These are phyloP conservation scores for Eumacrocentrus americanus DNA, from an alignment of 2,888 invertebrate genomes.

Conservation along the genomic window DNA sequence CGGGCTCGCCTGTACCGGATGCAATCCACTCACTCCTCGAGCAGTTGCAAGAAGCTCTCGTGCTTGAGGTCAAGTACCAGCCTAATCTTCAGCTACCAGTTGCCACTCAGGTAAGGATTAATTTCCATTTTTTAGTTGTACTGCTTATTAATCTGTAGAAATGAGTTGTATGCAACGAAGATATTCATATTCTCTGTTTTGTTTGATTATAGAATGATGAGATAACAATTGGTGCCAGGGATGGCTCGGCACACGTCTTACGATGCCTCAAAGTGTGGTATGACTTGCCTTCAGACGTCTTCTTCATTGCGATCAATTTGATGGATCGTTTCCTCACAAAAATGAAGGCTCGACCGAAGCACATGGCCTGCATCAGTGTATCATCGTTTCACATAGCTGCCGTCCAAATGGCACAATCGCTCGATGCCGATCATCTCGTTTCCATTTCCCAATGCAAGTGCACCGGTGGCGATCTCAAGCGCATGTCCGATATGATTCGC, in stretches of 20 bases:
- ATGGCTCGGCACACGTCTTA: slow-evolving; percentile 81
- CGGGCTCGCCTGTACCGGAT: slow-evolving; percentile 61
- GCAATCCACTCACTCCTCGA: slow-evolving; percentile 57
- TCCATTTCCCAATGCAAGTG: slow-evolving; percentile 78
- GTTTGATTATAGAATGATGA: slow-evolving; percentile 67
- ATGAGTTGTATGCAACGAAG: no score
- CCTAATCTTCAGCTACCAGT: slow-evolving; percentile 71
- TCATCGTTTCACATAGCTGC: slow-evolving; percentile 86
- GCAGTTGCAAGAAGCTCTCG: slow-evolving; percentile 71
- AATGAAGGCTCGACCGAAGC: slow-evolving; percentile 82
- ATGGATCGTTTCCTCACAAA: slow-evolving; percentile 83
- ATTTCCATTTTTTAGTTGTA: neutral
- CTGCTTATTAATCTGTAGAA: no score
- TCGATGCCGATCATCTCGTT: slow-evolving; percentile 72
- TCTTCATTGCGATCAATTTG: slow-evolving; percentile 78
- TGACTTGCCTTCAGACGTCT: slow-evolving; percentile 79
- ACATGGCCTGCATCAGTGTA: slow-evolving; percentile 86
- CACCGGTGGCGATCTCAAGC: slow-evolving; percentile 80
- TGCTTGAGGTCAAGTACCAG: slow-evolving; percentile 74
- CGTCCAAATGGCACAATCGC: slow-evolving; percentile 68
- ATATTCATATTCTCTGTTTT: slow-evolving; percentile 22
- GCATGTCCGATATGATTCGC: slow-evolving; percentile 84
- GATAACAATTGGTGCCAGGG: slow-evolving; percentile 77
- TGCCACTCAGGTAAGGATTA: slow-evolving; percentile 67
- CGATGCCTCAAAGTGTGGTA: slow-evolving; percentile 86